phyloP scores from a whole-genome alignment of 1,140 invertebrate genomes.

The Drosophila nikananu region DNA sequence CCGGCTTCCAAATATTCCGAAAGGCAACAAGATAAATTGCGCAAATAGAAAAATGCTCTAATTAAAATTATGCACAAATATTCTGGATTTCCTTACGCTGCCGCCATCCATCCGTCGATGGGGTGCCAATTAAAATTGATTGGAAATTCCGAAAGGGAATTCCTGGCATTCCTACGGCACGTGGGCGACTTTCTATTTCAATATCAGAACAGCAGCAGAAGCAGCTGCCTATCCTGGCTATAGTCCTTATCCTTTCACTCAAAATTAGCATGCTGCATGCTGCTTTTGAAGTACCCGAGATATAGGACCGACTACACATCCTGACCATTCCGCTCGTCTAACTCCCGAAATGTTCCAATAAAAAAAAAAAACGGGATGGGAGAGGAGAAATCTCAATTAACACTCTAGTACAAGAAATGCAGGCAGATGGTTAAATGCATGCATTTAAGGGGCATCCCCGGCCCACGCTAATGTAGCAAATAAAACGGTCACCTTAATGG shows the following conservation, averaged over 20 bases:
- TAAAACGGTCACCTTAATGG: constrained; percentile 82
- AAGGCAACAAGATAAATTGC: constrained; percentile 74
- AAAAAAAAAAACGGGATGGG: constrained; percentile 3
- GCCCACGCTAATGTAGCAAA: constrained; percentile 72
- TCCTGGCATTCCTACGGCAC: constrained; percentile 75
- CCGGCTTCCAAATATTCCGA: constrained; percentile 53
- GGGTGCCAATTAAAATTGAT: constrained; percentile 85
- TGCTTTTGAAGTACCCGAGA: constrained; percentile 10
- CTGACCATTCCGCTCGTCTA: constrained; percentile 61
- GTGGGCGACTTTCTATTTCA: constrained; percentile 52
- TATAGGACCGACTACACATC: constrained; percentile 1
- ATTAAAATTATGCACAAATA: constrained; percentile 85
- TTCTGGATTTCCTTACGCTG: constrained; percentile 67
- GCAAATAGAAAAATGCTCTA: constrained; percentile 84
- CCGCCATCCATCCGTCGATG: constrained; percentile 71
- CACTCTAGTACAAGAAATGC: constrained; percentile 69
- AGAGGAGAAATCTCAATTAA: constrained; percentile 63
- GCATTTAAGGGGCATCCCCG: constrained; percentile 76
- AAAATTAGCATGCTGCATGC: constrained; percentile 59
- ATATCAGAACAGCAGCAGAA: neutral
- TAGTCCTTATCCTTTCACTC: constrained; percentile 30
- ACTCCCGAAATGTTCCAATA: constrained; percentile 35
- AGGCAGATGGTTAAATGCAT: constrained; percentile 79
- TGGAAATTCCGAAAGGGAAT: constrained; percentile 71
- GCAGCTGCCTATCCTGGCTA: constrained; percentile 15